Percentiles rank a stretch among this genome's conserved stretches.
These are phyloP conservation scores for Drosophila lutescens DNA, from an alignment of 2,888 invertebrate genomes.

Conservation along the genomic window DNA sequence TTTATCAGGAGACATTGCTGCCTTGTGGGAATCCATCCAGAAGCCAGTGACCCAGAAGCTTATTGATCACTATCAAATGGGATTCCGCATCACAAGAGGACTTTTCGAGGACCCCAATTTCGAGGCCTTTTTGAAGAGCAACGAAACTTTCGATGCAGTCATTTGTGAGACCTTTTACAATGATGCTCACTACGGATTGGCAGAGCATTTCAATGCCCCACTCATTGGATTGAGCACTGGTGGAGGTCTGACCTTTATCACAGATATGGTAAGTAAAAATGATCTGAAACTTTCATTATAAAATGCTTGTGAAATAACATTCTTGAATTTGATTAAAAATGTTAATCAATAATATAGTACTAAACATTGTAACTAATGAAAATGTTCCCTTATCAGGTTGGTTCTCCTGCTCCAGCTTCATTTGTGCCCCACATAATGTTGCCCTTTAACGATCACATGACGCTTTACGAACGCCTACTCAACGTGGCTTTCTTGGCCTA, in stretches of 20 bases:
- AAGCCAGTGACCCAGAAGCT: slow-evolving; percentile 31
- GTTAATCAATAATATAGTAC: too few relatives aligned
- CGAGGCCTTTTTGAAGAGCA: slow-evolving; percentile 31
- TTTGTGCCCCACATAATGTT: slow-evolving; percentile 72
- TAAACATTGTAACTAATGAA: not conserved
- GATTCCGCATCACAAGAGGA: slow-evolving; percentile 78
- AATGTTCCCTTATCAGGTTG: slow-evolving; percentile 68
- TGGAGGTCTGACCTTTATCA: slow-evolving; percentile 45
- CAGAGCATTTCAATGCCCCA: slow-evolving; percentile 66
- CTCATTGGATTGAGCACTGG: slow-evolving; percentile 57
- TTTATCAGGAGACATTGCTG: slow-evolving; percentile 32
- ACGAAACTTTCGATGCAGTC: slow-evolving; percentile 70
- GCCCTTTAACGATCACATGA: slow-evolving; percentile 80
- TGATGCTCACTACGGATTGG: slow-evolving; percentile 80
- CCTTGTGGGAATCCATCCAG: slow-evolving; percentile 39
- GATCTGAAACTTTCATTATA: too few relatives aligned
- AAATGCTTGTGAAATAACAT: too few relatives aligned
- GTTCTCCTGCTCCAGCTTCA: slow-evolving; percentile 73
- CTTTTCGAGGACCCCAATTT: slow-evolving; percentile 42
- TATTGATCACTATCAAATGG: slow-evolving; percentile 62
- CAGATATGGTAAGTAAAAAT: slow-evolving; percentile 37
- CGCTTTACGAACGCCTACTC: slow-evolving; percentile 70
- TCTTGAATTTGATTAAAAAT: too few relatives aligned
- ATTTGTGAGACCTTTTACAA: slow-evolving; percentile 79
- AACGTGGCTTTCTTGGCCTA: slow-evolving; percentile 71